phyloP scores from a whole-genome alignment of 2,113 vertebrate species.

The Sinocyclocheilus grahami region DNA sequence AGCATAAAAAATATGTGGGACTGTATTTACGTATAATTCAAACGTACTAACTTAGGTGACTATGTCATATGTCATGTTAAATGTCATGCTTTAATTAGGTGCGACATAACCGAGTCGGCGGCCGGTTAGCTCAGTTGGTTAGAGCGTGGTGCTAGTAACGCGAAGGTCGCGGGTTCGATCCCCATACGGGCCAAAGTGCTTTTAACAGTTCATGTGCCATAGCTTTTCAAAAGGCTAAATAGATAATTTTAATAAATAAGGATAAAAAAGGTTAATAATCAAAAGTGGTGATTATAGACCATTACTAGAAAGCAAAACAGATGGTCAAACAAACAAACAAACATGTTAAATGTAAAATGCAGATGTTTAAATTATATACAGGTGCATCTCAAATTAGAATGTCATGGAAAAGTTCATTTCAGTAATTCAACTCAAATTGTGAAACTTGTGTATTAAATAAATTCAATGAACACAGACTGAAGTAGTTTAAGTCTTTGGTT shows the following conservation, averaged over 20 bases:
- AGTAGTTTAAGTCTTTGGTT: too few species aligned
- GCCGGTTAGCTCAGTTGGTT: slow-evolving; percentile 70
- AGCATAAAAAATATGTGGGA: not conserved
- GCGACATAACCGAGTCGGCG: too few species aligned
- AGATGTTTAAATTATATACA: not conserved
- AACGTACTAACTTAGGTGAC: not conserved
- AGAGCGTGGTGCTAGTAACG: slow-evolving; percentile 70
- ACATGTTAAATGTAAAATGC: not conserved
- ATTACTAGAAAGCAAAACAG: not conserved
- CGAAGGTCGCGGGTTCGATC: slow-evolving; percentile 69
- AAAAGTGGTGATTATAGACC: not conserved
- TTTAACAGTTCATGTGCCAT: not conserved
- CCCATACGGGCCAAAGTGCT: slow-evolving; percentile 54
- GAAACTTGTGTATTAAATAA: too few species aligned
- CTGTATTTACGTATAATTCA: not conserved
- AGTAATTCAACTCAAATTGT: too few species aligned
- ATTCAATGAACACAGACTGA: too few species aligned
- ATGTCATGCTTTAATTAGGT: not conserved
- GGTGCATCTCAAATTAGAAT: too few species aligned
- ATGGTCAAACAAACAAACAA: not conserved
- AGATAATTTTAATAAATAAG: too few species aligned
- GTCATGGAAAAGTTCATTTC: too few species aligned
- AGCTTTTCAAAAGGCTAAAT: not conserved
- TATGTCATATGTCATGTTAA: too few species aligned
- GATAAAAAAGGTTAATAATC: not conserved